phyloP scores from a whole-genome alignment of 2,113 vertebrate species.

The Anser cygnoides region DNA sequence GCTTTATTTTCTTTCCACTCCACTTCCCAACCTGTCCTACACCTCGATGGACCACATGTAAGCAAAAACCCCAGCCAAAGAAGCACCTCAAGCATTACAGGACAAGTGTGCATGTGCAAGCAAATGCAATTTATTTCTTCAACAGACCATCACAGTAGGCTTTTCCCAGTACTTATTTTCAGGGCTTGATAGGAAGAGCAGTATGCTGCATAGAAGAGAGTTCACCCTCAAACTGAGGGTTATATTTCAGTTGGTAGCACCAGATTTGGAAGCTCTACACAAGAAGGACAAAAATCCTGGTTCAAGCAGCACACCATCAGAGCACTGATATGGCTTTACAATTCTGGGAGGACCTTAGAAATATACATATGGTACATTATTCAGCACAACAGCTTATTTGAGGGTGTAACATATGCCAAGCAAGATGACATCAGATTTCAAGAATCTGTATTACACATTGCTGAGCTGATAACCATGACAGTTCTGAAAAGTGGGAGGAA shows the following conservation, averaged over 20 bases:
- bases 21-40: background rate
- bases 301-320: background rate
- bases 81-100: background rate
- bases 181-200: background rate
- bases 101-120: background rate
- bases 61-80: background rate
- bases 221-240: background rate
- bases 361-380: conserved; percentile 53
- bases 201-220: background rate
- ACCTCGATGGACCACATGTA: background rate
- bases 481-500: conserved; percentile 64
- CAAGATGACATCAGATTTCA: conserved; percentile 51
- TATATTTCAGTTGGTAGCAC: background rate
- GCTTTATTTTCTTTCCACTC: background rate
- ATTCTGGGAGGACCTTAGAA: background rate
- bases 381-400: conserved; percentile 56
- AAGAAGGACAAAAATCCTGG: background rate
- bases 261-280: background rate
- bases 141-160: background rate
- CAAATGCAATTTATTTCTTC: background rate
- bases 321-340: background rate
- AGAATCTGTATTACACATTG: conserved; percentile 36
- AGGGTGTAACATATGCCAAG: conserved; percentile 59
- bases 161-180: background rate
- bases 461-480: conserved; percentile 44